Evolutionary conservation across 2,113 vertebrate genomes (phyloP), one percentile per base, ranked within the genome.

Genomic region (Nothoprocta pentlandii): DNA sequence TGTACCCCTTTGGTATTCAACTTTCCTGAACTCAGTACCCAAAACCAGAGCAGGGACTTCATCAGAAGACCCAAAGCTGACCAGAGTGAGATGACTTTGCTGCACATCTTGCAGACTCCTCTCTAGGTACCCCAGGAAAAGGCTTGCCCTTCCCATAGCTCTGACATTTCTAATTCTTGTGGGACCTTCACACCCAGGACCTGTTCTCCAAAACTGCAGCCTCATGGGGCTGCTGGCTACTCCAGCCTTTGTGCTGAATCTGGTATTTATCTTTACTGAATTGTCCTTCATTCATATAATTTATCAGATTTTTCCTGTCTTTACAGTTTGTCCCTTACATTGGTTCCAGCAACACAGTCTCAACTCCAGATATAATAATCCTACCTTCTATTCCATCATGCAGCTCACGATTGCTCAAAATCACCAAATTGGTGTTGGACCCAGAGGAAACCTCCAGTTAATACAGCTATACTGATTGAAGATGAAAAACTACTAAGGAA

Each of bases 301-400:
- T 80, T 49, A 59, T 73, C 23, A 42, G 19, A 25, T 42, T 58
- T 49, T 12, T 30, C 19, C 51, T 58, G 8, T 5, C 34, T 4
- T 0, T 74, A 34, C 1, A 3, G 16, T 21, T 23, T 13, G 16
- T 51, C 23, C 42, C 25, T 42, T 42, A 1, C 34, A 30, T 42
- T 30, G n/a, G 8, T 15, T 9, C 28, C 64, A 75, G 12, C 28
- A 79, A 39, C 84, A 70, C 10, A 47, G 47, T 28, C 47, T 51
- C 12, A 61, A 6, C 62, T 81, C 22, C 46, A 82, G 26, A 28
- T 17, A 26, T 44, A 32, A 44, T 4, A 44, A 13, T 28, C 53
- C 61, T 46, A 56, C 54, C 26, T 69, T 77, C 71, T 63, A 20
- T 10, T 54, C 22, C 56, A 54, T 23, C 22, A 41, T 41, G 39